Percentiles rank a stretch among this genome's conserved stretches.
These are phyloP conservation scores for Phasia obesa DNA, from an alignment of 2,888 invertebrate species.

Conservation along the genomic window DNA sequence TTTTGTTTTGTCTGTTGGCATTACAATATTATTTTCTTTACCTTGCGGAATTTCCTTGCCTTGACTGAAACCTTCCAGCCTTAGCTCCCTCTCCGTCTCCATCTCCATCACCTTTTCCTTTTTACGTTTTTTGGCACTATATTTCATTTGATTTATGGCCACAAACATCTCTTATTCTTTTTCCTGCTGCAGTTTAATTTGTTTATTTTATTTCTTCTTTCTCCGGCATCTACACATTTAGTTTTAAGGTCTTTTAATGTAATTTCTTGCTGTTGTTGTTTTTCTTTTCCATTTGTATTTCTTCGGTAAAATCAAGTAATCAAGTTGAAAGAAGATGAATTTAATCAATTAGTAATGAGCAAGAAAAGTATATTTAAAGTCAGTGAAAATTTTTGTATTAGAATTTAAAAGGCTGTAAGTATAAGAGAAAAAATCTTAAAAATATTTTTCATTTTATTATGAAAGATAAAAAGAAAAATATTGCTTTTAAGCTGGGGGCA, in stretches of 20 bases:
- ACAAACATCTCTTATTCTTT: conserved; percentile 75
- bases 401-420: conserved; percentile 13
- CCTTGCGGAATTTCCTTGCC: conserved; percentile 28
- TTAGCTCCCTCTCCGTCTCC: conserved; percentile 28
- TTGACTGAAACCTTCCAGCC: neutral
- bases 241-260: conserved; percentile 28
- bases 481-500: neutral
- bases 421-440: neutral
- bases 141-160: conserved; percentile 78
- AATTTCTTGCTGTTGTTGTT: conserved; percentile 23
- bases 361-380: conserved; percentile 24
- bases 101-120: conserved; percentile 66
- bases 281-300: conserved; percentile 34
- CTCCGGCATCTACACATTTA: conserved; percentile 24
- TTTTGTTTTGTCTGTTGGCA: conserved; percentile 54
- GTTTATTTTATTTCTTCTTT: conserved; percentile 27
- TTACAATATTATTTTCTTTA: conserved; percentile 68
- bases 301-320: conserved; percentile 36
- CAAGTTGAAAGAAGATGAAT: conserved; percentile 41
- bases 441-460: neutral
- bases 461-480: neutral
- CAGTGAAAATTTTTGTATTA: conserved; percentile 16
- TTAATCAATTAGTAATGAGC: conserved; percentile 38
- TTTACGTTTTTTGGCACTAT: conserved; percentile 73
- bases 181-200: conserved; percentile 49